Evolutionary conservation across 2,113 vertebrate genomes (phyloP).

Genomic region (Coptodon bakossiorum): DNA sequence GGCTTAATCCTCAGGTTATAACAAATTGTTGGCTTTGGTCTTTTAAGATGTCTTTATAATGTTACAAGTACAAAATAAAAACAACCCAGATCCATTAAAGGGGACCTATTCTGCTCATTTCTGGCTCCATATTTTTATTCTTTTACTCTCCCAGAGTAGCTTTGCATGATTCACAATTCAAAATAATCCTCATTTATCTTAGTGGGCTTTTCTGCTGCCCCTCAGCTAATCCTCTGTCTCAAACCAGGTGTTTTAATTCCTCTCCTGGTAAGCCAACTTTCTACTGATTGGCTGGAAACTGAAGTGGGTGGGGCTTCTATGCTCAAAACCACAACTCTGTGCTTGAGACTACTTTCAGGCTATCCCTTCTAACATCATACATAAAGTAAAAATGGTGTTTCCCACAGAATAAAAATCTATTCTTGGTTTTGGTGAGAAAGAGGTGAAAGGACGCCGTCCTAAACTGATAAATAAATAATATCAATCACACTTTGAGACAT

Average conservation of each 20-base stretch:
- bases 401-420: background rate
- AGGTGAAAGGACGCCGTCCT: background rate
- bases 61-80: background rate
- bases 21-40: background rate
- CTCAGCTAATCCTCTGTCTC: background rate
- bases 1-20: background rate
- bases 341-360: background rate
- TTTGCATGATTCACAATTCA: background rate
- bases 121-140: background rate
- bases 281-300: background rate
- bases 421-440: background rate
- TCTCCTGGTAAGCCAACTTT: background rate
- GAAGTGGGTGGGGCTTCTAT: background rate
- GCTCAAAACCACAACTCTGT: background rate
- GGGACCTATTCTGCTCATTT: fast-evolving
- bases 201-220: background rate
- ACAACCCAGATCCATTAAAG: background rate
- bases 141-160: background rate
- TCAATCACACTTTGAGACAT: background rate
- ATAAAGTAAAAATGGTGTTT: background rate
- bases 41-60: background rate
- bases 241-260: background rate
- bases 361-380: background rate
- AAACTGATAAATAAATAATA: background rate
- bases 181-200: background rate